Conservation (phyloP, 1,140 invertebrate species). For the Penaeus chinensis region DNA sequence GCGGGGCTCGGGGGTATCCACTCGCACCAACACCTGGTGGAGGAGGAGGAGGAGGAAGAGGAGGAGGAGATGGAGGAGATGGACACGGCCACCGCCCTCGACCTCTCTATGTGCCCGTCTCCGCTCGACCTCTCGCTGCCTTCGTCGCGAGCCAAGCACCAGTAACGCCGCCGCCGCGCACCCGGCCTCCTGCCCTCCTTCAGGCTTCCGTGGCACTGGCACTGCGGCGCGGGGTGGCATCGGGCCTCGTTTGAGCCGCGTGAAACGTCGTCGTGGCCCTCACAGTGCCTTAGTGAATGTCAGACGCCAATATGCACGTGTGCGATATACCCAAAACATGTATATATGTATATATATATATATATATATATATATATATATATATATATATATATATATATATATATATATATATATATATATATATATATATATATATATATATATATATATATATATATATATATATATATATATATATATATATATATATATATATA, state of each 20-base stretch:
- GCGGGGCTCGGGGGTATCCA: constrained; percentile 39
- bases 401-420: too few relatives aligned
- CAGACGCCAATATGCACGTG: too few relatives aligned
- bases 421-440: too few relatives aligned
- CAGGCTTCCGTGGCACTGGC: background rate
- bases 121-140: constrained; percentile 52
- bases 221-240: background rate
- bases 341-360: too few relatives aligned
- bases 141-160: constrained; percentile 45
- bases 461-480: too few relatives aligned
- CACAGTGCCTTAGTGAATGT: too few relatives aligned
- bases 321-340: too few relatives aligned
- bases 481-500: too few relatives aligned
- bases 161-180: constrained; percentile 21
- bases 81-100: constrained; percentile 49
- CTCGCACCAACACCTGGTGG: constrained; percentile 17
- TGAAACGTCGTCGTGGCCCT: too few relatives aligned
- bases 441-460: too few relatives aligned
- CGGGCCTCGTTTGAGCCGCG: background rate
- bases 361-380: too few relatives aligned
- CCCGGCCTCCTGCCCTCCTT: background rate
- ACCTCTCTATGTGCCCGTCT: constrained; percentile 54
- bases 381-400: too few relatives aligned
- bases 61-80: constrained; percentile 47
- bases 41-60: constrained; percentile 53